Evolutionary conservation across 2,113 vertebrate species (phyloP).

Genomic region (Notothenia coriiceps): DNA sequence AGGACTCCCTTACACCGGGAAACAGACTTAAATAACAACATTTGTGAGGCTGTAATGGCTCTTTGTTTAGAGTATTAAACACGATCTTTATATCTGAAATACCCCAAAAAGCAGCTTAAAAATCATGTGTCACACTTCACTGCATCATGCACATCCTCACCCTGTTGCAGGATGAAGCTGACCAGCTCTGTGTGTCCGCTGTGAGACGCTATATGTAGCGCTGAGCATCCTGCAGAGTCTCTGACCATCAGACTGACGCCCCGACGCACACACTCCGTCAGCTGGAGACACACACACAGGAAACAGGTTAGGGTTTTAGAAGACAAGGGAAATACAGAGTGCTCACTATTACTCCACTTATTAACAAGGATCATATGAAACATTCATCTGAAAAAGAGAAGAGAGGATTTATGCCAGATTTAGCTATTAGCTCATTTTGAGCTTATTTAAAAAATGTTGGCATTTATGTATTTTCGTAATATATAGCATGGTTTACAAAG

Average conservation of each 20-base stretch:
- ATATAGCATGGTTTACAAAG: not conserved
- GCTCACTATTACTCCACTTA: not conserved
- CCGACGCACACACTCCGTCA: slow-evolving; percentile 89
- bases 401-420: no score
- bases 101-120: no score
- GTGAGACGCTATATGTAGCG: slow-evolving; percentile 92
- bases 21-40: no score
- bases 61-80: no score
- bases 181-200: slow-evolving; percentile 89
- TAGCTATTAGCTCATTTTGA: no score
- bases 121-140: no score
- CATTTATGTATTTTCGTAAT: not conserved
- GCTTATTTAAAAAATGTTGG: not conserved
- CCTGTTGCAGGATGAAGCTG: slow-evolving; percentile 92
- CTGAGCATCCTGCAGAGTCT: slow-evolving; percentile 89
- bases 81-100: no score
- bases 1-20: no score
- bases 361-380: not conserved
- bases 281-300: slow-evolving; percentile 69
- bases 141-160: slow-evolving; percentile 79
- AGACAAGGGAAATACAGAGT: not conserved
- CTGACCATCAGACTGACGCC: slow-evolving; percentile 92
- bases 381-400: no score
- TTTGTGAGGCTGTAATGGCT: no score
- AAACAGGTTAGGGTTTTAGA: not conserved